Evolutionary conservation across 2,888 invertebrate species (phyloP).

Genomic region (Mesochorus sp.): DNA sequence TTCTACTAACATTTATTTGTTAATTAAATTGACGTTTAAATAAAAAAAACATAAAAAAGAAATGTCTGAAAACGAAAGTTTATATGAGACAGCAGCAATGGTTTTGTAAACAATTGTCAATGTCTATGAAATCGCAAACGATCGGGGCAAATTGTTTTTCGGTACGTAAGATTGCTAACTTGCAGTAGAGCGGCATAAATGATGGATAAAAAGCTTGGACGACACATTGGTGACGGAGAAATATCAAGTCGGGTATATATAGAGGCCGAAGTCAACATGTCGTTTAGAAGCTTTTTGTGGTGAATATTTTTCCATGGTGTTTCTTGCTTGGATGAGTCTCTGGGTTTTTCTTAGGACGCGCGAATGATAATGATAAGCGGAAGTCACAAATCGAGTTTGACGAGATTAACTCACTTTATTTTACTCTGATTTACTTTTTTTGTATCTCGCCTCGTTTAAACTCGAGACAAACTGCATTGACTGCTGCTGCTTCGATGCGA

Average conservation of each 20-base stretch:
- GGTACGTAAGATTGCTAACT: no score
- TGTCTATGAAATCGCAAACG: no score
- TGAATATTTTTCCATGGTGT: constrained; percentile 10
- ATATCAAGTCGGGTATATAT: neutral
- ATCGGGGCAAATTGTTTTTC: no score
- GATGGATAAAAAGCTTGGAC: neutral
- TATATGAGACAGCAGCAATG: neutral
- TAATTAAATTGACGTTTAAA: neutral
- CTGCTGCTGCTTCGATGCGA: constrained; percentile 9
- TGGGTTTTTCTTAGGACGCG: constrained; percentile 40
- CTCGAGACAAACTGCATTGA: constrained; percentile 22
- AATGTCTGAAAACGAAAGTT: neutral
- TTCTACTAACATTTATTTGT: neutral
- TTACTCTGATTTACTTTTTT: neutral
- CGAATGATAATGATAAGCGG: constrained; percentile 61
- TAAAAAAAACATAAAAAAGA: neutral
- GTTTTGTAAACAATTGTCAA: no score
- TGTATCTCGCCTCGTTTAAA: neutral
- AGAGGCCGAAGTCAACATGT: constrained; percentile 23
- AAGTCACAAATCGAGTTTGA: constrained; percentile 63
- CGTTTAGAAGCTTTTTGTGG: constrained; percentile 1
- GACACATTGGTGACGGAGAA: neutral
- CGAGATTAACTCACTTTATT: constrained; percentile 55
- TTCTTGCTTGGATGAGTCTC: constrained; percentile 5
- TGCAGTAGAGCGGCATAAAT: no score